Percentiles rank a stretch among this genome's conserved stretches.
Conservation (phyloP, 2,797 vertebrate genomes). For the Mormyrops boulengeri region DNA sequence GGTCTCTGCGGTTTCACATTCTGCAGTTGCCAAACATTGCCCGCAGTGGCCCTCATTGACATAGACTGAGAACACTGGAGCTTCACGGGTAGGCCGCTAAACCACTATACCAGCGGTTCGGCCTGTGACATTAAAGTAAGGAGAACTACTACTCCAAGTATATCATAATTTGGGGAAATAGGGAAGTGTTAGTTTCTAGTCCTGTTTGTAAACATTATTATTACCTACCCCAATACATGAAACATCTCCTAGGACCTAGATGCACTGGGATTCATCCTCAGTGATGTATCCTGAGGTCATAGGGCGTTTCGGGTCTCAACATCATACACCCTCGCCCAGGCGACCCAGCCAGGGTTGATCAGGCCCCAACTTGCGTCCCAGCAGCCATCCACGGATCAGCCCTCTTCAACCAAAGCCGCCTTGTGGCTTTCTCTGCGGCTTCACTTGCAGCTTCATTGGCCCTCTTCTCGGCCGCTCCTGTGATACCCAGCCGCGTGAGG, state of each 20-base stretch:
- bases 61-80: background rate
- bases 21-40: background rate
- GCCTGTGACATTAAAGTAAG: background rate
- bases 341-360: background rate
- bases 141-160: background rate
- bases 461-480: too few relatives aligned
- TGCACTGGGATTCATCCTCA: background rate
- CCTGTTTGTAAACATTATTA: background rate
- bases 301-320: background rate
- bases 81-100: background rate
- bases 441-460: too few relatives aligned
- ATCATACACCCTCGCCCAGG: too few relatives aligned
- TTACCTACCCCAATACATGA: background rate
- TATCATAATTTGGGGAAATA: background rate
- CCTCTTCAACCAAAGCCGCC: background rate
- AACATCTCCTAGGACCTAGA: background rate
- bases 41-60: background rate
- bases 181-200: background rate
- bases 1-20: background rate
- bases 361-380: background rate
- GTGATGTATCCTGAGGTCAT: background rate
- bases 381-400: background rate
- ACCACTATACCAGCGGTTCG: background rate
- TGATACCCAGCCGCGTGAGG: background rate
- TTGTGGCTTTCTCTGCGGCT: too few relatives aligned